Evolutionary conservation across 2,888 invertebrate genomes (phyloP).

Genomic region (Drosophila barbarae): DNA sequence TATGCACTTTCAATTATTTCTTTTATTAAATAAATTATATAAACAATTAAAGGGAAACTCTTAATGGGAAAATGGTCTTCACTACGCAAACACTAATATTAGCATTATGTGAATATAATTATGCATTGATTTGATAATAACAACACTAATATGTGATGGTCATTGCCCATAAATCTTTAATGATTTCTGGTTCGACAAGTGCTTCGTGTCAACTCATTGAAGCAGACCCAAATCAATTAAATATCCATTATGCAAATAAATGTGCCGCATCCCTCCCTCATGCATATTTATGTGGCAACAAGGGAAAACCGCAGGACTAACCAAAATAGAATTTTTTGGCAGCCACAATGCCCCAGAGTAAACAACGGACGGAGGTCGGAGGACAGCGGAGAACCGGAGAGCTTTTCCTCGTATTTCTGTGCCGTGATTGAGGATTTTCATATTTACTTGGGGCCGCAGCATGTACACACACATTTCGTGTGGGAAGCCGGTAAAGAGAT

Average conservation of each 20-base stretch:
- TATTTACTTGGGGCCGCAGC: conserved; percentile 21
- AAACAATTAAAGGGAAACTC: no score
- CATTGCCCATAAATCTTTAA: conserved; percentile 21
- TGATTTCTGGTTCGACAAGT: conserved; percentile 17
- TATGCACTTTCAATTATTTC: no score
- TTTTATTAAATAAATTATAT: no score
- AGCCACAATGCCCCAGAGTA: conserved; percentile 37
- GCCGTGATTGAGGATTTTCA: conserved; percentile 31
- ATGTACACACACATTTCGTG: conserved; percentile 4
- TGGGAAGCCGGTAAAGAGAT: conserved; percentile 16
- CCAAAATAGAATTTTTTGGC: conserved; percentile 40
- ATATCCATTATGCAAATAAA: conserved; percentile 37
- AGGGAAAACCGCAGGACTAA: conserved; percentile 27
- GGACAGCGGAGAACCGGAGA: not conserved
- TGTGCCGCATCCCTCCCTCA: conserved; percentile 23
- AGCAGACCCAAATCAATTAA: conserved; percentile 37
- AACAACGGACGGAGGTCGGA: conserved; percentile 14
- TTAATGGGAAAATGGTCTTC: not conserved
- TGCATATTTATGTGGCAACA: conserved; percentile 35
- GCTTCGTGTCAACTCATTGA: conserved; percentile 19
- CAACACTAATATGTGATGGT: conserved; percentile 7
- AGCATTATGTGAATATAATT: not conserved
- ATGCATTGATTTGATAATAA: conserved; percentile 11
- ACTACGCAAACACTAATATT: not conserved
- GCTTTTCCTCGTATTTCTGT: conserved; percentile 5